phyloP scores from a whole-genome alignment of 92 coral and sea anemone genomes.

The Porites divaricata region DNA sequence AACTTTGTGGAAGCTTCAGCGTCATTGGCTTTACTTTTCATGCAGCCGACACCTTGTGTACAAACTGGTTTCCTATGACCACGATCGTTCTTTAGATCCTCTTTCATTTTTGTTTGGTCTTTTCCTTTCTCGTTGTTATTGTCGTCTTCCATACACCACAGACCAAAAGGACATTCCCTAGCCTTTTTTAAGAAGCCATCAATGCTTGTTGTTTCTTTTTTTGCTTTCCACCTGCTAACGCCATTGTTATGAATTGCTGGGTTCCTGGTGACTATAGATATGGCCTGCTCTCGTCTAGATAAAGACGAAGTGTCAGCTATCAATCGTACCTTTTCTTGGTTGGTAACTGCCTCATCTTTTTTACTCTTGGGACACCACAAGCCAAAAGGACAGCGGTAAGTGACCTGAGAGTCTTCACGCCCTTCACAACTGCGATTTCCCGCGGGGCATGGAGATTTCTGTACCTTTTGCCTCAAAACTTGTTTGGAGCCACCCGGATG shows the following conservation, averaged over 20 bases:
- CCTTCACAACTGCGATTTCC: slow-evolving; percentile 19
- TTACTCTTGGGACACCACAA: not conserved
- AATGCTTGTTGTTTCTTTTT: not conserved
- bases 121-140: not conserved
- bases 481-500: not conserved
- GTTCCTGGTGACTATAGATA: no score
- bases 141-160: not conserved
- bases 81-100: not conserved
- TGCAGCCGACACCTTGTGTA: not conserved
- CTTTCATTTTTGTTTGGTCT: not conserved
- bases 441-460: slow-evolving; percentile 19
- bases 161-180: not conserved
- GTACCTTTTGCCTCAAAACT: not conserved
- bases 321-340: not conserved
- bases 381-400: slow-evolving; percentile 11
- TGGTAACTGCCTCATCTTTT: not conserved
- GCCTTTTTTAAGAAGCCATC: not conserved
- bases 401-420: not conserved
- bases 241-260: not conserved
- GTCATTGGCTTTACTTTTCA: not conserved
- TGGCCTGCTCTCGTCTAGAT: no score
- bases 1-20: not conserved
- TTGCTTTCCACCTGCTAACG: not conserved
- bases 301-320: not conserved
- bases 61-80: not conserved